Conservation (phyloP, 2,797 vertebrate genomes). For the Sebastes variabilis region DNA sequence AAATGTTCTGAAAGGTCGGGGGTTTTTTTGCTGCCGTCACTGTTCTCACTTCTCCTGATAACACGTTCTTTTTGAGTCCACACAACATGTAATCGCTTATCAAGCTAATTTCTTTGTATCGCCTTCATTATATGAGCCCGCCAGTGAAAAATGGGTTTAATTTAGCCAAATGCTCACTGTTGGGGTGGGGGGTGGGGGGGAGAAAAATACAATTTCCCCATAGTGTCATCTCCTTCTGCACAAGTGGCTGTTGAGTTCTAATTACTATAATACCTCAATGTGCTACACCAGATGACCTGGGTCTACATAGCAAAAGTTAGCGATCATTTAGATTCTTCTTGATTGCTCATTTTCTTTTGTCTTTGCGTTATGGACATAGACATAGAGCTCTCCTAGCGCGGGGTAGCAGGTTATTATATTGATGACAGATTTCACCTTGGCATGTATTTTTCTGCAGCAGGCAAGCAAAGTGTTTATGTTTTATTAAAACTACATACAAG, state of each 20-base stretch:
- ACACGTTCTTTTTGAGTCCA: conserved; percentile 46
- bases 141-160: conserved; percentile 85
- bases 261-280: conserved; percentile 81
- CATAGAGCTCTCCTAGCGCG: conserved; percentile 3
- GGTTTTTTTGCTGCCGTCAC: conserved; percentile 2
- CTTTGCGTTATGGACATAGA: conserved; percentile 24
- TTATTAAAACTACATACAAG: conserved; percentile 77
- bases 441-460: conserved; percentile 66
- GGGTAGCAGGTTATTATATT: conserved; percentile 65
- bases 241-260: conserved; percentile 79
- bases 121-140: conserved; percentile 71
- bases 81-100: conserved; percentile 69
- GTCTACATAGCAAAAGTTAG: conserved; percentile 50
- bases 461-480: conserved; percentile 71
- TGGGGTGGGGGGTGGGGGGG: background rate
- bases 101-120: conserved; percentile 75
- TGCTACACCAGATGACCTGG: conserved; percentile 63
- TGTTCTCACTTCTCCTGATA: conserved; percentile 34
- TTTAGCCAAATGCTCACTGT: conserved; percentile 78
- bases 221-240: conserved; percentile 80
- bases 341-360: conserved; percentile 34
- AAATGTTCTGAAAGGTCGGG: conserved; percentile 11
- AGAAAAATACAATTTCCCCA: conserved; percentile 78
- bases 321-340: conserved; percentile 32
- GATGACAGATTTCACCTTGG: conserved; percentile 68